These are phyloP conservation scores for Drosophila mojavensis DNA, from an alignment of 1,140 invertebrate genomes.

Conservation along the genomic window DNA sequence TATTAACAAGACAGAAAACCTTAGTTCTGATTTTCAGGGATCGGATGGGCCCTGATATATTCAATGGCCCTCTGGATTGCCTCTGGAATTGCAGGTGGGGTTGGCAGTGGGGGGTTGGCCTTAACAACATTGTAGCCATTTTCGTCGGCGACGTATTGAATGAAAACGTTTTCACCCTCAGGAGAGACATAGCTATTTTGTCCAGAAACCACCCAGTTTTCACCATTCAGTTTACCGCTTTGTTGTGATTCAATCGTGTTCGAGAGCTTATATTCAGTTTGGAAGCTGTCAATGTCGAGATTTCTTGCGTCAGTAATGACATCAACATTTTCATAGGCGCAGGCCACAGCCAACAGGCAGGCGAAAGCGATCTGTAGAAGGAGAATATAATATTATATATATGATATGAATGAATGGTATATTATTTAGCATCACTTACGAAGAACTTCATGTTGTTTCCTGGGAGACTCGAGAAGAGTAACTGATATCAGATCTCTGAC, in stretches of 20 bases:
- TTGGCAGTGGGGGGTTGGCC: constrained; percentile 87
- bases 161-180: constrained; percentile 85
- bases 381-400: not conserved
- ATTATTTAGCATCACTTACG: constrained; percentile 54
- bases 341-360: constrained; percentile 64
- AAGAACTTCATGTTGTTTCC: constrained; percentile 77
- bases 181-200: constrained; percentile 90
- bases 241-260: constrained; percentile 92
- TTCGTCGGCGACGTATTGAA: constrained; percentile 85
- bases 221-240: constrained; percentile 88
- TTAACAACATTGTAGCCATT: constrained; percentile 89
- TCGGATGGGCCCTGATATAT: constrained; percentile 74
- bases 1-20: constrained; percentile 38
- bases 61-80: constrained; percentile 86
- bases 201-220: constrained; percentile 89
- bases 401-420: not conserved
- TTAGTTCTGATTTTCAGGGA: constrained; percentile 36
- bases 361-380: constrained; percentile 59
- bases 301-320: constrained; percentile 42
- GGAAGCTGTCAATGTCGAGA: constrained; percentile 53
- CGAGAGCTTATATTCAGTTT: constrained; percentile 87
- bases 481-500: constrained; percentile 52
- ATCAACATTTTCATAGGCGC: constrained; percentile 60
- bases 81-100: constrained; percentile 87
- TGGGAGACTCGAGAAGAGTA: constrained; percentile 60